These are phyloP conservation scores for Pionites leucogaster DNA, from an alignment of 2,113 vertebrate genomes.

Conservation along the genomic window DNA sequence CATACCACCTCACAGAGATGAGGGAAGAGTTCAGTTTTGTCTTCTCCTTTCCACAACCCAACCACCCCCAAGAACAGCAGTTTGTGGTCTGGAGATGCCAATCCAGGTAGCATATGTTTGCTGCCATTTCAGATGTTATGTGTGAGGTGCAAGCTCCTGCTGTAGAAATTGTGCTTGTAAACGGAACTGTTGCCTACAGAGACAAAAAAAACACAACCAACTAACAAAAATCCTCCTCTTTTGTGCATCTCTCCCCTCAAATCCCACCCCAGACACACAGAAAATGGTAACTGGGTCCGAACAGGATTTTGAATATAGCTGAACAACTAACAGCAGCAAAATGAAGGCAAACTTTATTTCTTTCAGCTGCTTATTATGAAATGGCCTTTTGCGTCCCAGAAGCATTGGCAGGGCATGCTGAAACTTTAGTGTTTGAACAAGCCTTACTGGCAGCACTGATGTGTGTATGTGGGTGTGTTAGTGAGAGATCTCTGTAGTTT, in stretches of 20 bases:
- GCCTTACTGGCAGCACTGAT: background rate
- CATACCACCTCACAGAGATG: background rate
- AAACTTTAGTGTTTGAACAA: background rate
- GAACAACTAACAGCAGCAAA: background rate
- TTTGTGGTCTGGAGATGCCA: background rate
- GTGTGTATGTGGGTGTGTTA: background rate
- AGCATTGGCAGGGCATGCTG: background rate
- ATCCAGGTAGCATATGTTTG: background rate
- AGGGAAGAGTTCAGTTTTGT: background rate
- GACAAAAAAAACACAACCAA: accelerated
- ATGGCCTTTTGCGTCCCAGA: background rate
- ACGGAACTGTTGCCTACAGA: background rate
- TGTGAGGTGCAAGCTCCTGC: background rate
- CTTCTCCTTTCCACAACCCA: background rate
- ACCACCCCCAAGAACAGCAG: background rate
- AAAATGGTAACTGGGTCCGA: background rate
- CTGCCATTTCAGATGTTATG: background rate
- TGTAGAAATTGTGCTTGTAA: background rate
- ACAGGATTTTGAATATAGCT: background rate
- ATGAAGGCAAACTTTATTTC: background rate
- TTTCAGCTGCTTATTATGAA: background rate
- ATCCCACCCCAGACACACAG: background rate
- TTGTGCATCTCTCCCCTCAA: background rate
- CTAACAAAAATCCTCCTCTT: background rate
- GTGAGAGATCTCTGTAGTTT: background rate